Percentiles rank a stretch among this genome's conserved stretches.
These are phyloP conservation scores for Syngnathus floridae DNA, from an alignment of 2,113 vertebrate genomes.

Conservation along the genomic window DNA sequence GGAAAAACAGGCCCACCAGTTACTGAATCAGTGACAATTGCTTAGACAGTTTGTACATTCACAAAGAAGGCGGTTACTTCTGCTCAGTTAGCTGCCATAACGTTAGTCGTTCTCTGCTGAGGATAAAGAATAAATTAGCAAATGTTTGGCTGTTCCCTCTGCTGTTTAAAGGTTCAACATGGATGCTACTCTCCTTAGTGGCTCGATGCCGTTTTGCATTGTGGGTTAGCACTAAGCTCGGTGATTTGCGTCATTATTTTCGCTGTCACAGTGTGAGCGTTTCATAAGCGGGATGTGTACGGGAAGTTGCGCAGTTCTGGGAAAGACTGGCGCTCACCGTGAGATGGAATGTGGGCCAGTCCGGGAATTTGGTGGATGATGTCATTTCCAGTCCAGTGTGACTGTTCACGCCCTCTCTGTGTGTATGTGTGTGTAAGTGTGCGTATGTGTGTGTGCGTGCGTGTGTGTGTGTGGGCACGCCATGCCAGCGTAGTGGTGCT, in stretches of 20 bases:
- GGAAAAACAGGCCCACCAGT: not conserved
- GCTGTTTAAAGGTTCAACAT: too few relatives aligned
- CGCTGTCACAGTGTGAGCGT: not conserved
- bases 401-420: conserved; percentile 21
- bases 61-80: too few relatives aligned
- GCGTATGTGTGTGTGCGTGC: conserved; percentile 16
- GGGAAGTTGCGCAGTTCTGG: conserved; percentile 53
- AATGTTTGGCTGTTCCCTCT: too few relatives aligned
- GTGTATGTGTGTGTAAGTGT: conserved; percentile 10
- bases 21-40: not conserved
- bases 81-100: too few relatives aligned
- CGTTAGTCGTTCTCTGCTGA: too few relatives aligned
- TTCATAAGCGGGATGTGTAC: conserved; percentile 28
- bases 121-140: too few relatives aligned
- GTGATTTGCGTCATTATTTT: not conserved
- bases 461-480: conserved; percentile 15
- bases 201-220: too few relatives aligned
- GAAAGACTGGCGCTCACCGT: conserved; percentile 29
- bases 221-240: too few relatives aligned
- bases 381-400: conserved; percentile 41
- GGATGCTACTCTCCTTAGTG: too few relatives aligned
- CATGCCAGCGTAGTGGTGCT: conserved; percentile 41
- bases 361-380: conserved; percentile 44
- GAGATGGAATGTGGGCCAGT: conserved; percentile 39
- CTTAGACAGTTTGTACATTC: too few relatives aligned